phyloP scores from a whole-genome alignment of 2,797 vertebrate species.

The Lophotriccus pileatus region DNA sequence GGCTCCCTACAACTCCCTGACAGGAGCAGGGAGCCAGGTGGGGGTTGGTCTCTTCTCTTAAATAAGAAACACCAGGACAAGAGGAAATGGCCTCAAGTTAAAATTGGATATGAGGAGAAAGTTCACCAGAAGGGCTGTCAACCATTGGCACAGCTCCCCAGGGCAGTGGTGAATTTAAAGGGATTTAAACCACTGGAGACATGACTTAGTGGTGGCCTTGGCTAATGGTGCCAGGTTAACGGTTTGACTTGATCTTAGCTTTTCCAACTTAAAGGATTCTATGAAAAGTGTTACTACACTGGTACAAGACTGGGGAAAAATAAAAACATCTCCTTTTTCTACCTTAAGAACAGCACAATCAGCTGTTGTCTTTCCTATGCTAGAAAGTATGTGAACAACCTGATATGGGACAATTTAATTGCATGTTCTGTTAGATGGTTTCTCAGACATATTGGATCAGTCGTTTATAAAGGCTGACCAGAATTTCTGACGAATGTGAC shows the following conservation, averaged over 20 bases:
- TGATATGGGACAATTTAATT: not conserved
- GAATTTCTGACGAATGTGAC: not conserved
- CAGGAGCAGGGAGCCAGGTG: fast-evolving
- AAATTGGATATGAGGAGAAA: not conserved
- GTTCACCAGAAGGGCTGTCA: not conserved
- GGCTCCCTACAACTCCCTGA: not conserved
- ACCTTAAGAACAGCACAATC: not conserved
- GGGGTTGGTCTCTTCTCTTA: not conserved
- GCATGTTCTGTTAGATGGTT: too few species aligned
- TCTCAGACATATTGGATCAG: not conserved
- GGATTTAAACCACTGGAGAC: not conserved
- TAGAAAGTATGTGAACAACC: not conserved
- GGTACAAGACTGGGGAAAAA: not conserved
- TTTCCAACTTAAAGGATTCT: not conserved
- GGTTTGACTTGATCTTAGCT: not conserved
- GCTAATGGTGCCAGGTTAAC: not conserved
- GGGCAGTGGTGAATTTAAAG: not conserved
- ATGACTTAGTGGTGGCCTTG: not conserved
- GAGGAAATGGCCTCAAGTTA: not conserved
- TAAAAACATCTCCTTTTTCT: not conserved
- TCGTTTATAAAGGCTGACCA: not conserved
- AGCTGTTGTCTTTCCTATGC: not conserved
- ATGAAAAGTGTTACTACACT: not conserved
- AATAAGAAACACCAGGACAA: not conserved
- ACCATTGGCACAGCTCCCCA: not conserved